Percentiles rank a stretch among this genome's conserved stretches.
phyloP scores from a whole-genome alignment of 2,797 vertebrate species.

The Poecilia wingei region DNA sequence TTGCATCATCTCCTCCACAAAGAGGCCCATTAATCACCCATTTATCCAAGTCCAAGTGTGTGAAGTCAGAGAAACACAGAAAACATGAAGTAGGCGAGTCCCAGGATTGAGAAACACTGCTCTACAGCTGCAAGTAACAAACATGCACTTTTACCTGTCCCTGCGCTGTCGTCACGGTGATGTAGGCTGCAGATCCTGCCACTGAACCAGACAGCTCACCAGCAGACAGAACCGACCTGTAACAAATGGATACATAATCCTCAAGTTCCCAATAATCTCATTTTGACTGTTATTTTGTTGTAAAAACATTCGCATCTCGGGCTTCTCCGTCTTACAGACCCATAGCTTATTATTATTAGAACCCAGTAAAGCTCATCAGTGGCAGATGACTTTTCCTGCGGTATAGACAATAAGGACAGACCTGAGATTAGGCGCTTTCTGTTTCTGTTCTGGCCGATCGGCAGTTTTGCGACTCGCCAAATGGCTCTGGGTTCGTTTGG shows the following conservation, averaged over 20 bases:
- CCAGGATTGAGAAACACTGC: neutral
- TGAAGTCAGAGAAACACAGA: neutral
- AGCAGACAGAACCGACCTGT: slow-evolving; percentile 58
- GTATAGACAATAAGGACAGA: slow-evolving; percentile 13
- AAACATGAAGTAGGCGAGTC: neutral
- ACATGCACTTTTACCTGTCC: slow-evolving; percentile 77
- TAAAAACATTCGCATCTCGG: neutral
- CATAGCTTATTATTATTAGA: neutral
- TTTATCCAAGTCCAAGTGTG: neutral
- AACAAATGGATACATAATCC: neutral
- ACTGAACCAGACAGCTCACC: slow-evolving; percentile 61
- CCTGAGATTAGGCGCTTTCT: slow-evolving; percentile 59
- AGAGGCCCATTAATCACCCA: neutral
- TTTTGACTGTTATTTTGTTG: neutral
- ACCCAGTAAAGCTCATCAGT: neutral
- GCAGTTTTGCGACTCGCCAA: slow-evolving; percentile 37
- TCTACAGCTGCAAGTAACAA: neutral
- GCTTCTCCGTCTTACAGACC: neutral
- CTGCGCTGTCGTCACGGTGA: slow-evolving; percentile 84
- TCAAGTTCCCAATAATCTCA: neutral
- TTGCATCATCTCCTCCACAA: neutral
- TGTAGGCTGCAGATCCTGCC: slow-evolving; percentile 57
- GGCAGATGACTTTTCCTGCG: neutral
- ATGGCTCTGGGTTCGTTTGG: slow-evolving; percentile 51
- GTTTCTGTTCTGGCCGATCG: neutral